These are phyloP conservation scores for Labroides dimidiatus DNA, from an alignment of 2,797 vertebrate species.

Conservation along the genomic window DNA sequence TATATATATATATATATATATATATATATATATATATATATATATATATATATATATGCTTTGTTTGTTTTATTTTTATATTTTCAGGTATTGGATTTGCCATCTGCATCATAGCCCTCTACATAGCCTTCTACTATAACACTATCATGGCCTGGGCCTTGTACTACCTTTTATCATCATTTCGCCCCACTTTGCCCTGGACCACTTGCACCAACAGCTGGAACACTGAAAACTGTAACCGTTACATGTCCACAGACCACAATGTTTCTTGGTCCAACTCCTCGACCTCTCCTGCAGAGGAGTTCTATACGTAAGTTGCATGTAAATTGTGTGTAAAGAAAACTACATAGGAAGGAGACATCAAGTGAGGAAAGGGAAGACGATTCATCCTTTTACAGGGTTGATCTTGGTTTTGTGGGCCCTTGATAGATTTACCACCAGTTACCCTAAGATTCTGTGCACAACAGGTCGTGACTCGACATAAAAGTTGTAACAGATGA, in stretches of 20 bases:
- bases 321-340: constrained; percentile 78
- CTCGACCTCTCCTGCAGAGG: constrained; percentile 95
- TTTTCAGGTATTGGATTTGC: constrained; percentile 93
- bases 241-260: constrained; percentile 89
- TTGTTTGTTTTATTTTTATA: neutral
- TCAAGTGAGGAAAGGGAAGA: constrained; percentile 10
- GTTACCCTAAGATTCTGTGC: no score
- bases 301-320: constrained; percentile 99
- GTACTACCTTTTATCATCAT: constrained; percentile 97
- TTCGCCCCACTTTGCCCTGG: constrained; percentile 92
- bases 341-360: constrained; percentile 18
- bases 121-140: constrained; percentile 98
- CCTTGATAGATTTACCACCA: no score
- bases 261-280: constrained; percentile 90
- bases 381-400: no score
- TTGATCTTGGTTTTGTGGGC: no score
- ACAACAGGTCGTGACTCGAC: no score
- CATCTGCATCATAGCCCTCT: constrained; percentile 97
- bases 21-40: no score
- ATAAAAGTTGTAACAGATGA: no score
- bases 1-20: no score
- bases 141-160: constrained; percentile 99
- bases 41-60: no score
- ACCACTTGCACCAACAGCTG: constrained; percentile 92
- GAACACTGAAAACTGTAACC: constrained; percentile 95